A percentile compares a stretch with the other conserved stretches of the same genome.
These are phyloP conservation scores for Protonibea diacanthus DNA, from an alignment of 2,797 vertebrate species.

Conservation along the genomic window DNA sequence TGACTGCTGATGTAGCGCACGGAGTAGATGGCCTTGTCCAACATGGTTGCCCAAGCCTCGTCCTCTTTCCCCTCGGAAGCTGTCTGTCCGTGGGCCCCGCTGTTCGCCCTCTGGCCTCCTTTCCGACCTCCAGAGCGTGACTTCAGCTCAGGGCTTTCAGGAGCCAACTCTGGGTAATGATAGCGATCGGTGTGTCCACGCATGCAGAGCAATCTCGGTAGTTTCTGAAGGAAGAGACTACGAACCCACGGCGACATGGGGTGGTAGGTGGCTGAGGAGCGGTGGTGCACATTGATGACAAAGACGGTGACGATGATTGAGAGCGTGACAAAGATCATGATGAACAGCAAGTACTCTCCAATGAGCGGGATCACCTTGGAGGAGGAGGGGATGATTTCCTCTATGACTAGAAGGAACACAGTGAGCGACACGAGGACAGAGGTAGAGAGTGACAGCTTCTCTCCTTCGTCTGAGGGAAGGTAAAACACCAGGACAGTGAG, in stretches of 20 bases:
- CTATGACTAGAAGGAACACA: constrained; percentile 97
- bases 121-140: constrained; percentile 68
- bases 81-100: constrained; percentile 73
- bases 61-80: constrained; percentile 84
- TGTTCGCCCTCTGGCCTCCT: constrained; percentile 59
- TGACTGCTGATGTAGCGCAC: constrained; percentile 96
- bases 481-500: constrained; percentile 97
- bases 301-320: constrained; percentile 98
- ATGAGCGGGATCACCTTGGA: constrained; percentile 98
- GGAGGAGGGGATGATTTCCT: constrained; percentile 98
- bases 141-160: constrained; percentile 83
- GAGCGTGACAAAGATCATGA: constrained; percentile 99
- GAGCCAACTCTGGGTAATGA: constrained; percentile 85
- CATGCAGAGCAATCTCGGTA: constrained; percentile 94
- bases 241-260: constrained; percentile 99
- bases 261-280: constrained; percentile 95
- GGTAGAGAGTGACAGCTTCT: constrained; percentile 96
- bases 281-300: constrained; percentile 98
- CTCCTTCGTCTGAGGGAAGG: constrained; percentile 96
- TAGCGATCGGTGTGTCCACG: constrained; percentile 91
- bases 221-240: constrained; percentile 93
- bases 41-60: constrained; percentile 88
- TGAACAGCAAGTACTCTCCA: constrained; percentile 96
- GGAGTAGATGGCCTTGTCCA: constrained; percentile 93
- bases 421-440: constrained; percentile 98